Evolutionary conservation across 2,113 vertebrate genomes (phyloP), one percentile per base, ranked within the genome.

Genomic region (Odocoileus virginianus): DNA sequence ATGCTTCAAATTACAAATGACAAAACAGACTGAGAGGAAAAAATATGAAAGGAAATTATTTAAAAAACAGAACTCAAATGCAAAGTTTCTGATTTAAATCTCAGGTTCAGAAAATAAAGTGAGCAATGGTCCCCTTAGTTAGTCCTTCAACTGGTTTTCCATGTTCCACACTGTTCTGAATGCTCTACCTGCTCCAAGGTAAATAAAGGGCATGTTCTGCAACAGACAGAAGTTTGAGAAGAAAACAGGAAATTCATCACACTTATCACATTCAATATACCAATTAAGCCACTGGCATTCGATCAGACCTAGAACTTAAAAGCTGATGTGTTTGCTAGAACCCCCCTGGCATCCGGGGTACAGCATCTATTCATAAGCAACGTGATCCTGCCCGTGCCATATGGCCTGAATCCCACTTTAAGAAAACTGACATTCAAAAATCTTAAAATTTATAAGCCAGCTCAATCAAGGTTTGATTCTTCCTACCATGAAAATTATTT

Each of bases 391-490:
- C 12, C 64, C 2, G 0, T 4, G 47, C 28, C 74, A 85, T 15
- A 28, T 16, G 71, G 92, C 71, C 33, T 57, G 21, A 40, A 64
- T 33, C 55, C 84, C 55, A 52, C 43, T 36, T 55, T 10, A 94
- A 83, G 89, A 96, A 87, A 95, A 86, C 33, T 55, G 76, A 86
- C 78, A 81, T 78, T 93, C 64, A 90, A 93, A 93, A 89, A 25
- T 55, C 95, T 83, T 47, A 86, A 87, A 67, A 91, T 30, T 58
- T 83, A 60, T 7, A 79, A 95, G 74, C 25, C 33, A 94, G 28
- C 55, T 82, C 92, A 82, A 83, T 36, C 36, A 78, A 88, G 57
- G 87, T 43, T 52, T 90, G 83, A 85, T 83, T 97, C 40, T 71
- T 94, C 12, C 36, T 36, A 89, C 27, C 36, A 58, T 5, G 67